A percentile compares a stretch with the other conserved stretches of the same genome.
phyloP scores from a whole-genome alignment of 2,888 invertebrate species.

The Thymelicus sylvestris region DNA sequence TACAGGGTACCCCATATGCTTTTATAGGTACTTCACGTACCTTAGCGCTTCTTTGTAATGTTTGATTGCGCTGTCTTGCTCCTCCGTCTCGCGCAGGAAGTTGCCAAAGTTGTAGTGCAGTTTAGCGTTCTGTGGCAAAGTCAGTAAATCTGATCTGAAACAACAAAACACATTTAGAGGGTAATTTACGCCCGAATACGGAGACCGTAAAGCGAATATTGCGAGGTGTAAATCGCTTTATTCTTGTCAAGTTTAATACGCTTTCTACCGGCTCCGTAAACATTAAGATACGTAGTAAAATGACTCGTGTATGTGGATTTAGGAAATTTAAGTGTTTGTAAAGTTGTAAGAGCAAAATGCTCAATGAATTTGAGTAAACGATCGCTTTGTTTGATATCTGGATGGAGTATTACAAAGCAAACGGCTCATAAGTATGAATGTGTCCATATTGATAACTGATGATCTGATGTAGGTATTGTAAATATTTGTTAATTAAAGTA shows the following conservation, averaged over 20 bases:
- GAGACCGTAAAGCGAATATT: constrained; percentile 55
- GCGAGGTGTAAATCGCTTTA: constrained; percentile 56
- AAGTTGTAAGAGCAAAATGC: neutral
- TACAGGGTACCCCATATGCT: too few species aligned
- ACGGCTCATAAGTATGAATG: neutral
- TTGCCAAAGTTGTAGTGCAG: constrained; percentile 97
- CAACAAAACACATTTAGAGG: constrained; percentile 71
- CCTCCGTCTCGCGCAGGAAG: constrained; percentile 90
- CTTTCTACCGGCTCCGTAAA: constrained; percentile 36
- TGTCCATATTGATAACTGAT: too few species aligned
- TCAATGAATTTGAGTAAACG: neutral
- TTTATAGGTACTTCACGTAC: constrained; percentile 67
- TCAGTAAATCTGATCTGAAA: constrained; percentile 91
- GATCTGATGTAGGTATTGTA: too few species aligned
- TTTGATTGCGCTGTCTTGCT: constrained; percentile 88
- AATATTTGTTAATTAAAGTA: too few species aligned
- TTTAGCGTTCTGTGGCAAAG: constrained; percentile 94
- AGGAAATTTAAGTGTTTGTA: neutral
- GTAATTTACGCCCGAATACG: constrained; percentile 62
- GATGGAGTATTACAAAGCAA: neutral
- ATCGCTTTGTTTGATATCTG: neutral
- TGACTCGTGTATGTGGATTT: constrained; percentile 13
- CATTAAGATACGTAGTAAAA: constrained; percentile 26
- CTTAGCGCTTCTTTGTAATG: constrained; percentile 93
- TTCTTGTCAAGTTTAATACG: constrained; percentile 49